phyloP scores from a whole-genome alignment of 2,888 invertebrate species.

The Synanthedon tipuliformis region DNA sequence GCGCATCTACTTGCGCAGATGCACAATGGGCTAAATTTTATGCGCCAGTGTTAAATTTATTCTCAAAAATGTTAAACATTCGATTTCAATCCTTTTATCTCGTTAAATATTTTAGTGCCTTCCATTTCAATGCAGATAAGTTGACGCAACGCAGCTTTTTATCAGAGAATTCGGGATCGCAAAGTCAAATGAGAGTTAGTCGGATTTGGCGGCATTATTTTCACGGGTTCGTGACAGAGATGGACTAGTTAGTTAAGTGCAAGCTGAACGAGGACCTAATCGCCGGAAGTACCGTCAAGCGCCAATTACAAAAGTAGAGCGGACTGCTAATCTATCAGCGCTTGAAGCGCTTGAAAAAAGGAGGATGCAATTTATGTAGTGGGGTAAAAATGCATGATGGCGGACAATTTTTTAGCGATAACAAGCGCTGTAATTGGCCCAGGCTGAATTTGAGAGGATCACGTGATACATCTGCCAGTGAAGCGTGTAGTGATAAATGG shows the following conservation, averaged over 20 bases:
- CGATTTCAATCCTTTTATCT: no score
- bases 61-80: no score
- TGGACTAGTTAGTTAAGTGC: not conserved
- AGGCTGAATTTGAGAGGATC: slow-evolving; percentile 11
- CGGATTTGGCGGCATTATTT: no score
- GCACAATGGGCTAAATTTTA: no score
- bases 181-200: no score
- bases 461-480: slow-evolving; percentile 25
- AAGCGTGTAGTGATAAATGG: slow-evolving; percentile 17
- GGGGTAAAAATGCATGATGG: not conserved
- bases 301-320: not conserved
- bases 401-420: slow-evolving; percentile 3
- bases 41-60: no score
- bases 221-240: not conserved
- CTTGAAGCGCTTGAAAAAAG: not conserved
- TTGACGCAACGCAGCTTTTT: no score
- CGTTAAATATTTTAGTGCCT: no score
- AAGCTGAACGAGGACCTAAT: not conserved
- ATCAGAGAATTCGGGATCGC: no score
- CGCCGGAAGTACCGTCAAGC: not conserved
- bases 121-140: no score
- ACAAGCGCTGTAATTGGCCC: slow-evolving; percentile 4
- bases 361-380: not conserved
- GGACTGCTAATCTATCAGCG: not conserved
- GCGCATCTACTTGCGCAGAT: no score